These are phyloP conservation scores for Pangasianodon hypophthalmus DNA, from an alignment of 2,113 vertebrate species.

Conservation along the genomic window DNA sequence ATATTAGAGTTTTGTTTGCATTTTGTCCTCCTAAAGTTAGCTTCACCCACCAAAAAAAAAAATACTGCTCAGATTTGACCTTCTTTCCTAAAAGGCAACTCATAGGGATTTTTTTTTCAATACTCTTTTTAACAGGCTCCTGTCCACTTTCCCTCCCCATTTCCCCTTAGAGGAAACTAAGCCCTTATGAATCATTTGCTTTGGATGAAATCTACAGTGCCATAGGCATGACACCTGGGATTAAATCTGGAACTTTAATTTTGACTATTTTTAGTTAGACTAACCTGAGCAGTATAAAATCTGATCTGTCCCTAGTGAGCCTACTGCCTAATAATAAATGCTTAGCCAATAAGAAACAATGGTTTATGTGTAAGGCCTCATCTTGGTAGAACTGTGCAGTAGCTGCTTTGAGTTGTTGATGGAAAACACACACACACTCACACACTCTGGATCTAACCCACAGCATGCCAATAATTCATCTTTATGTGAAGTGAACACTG, in stretches of 20 bases:
- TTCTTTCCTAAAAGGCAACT: background rate
- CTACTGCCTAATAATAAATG: background rate
- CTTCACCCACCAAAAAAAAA: background rate
- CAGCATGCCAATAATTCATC: background rate
- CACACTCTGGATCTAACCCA: conserved; percentile 2
- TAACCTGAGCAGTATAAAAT: background rate
- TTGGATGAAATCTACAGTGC: background rate
- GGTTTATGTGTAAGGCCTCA: background rate
- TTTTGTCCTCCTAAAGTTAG: background rate
- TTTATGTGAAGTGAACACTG: background rate
- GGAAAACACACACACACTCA: conserved; percentile 8
- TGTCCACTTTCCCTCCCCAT: background rate
- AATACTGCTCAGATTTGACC: background rate
- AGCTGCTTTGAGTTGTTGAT: background rate
- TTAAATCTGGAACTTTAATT: background rate
- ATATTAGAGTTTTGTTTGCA: background rate
- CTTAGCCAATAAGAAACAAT: background rate
- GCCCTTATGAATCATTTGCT: background rate
- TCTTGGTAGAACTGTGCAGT: background rate
- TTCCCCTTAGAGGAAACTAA: background rate
- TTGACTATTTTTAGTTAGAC: background rate
- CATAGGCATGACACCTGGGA: background rate
- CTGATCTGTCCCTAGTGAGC: background rate
- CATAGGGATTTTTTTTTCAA: background rate
- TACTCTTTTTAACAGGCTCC: background rate